Percentiles rank a stretch among this genome's conserved stretches.
These are phyloP conservation scores for Adrianichthys oophorus DNA, from an alignment of 2,797 vertebrate species.

Conservation along the genomic window DNA sequence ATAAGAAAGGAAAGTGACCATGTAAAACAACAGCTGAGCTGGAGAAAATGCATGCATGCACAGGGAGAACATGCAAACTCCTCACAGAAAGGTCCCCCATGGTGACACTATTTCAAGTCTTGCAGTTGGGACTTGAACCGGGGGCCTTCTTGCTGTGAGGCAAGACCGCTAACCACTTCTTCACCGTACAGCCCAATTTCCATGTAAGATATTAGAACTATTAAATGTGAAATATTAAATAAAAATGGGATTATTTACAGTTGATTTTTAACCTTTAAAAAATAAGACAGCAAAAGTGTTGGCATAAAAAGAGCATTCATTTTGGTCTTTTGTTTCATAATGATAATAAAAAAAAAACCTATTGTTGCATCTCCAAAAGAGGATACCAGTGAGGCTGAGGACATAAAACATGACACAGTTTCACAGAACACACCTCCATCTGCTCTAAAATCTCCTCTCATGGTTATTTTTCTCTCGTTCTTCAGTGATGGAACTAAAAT, in stretches of 20 bases:
- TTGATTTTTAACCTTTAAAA: conserved; percentile 3
- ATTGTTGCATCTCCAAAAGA: conserved; percentile 34
- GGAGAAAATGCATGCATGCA: too few species aligned
- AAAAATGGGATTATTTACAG: too few species aligned
- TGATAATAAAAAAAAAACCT: conserved; percentile 46
- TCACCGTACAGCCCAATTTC: conserved; percentile 20
- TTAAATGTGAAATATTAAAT: too few species aligned
- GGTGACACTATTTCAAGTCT: too few species aligned
- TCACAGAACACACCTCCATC: conserved; percentile 11
- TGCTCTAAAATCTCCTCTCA: conserved; percentile 12
- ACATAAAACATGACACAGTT: conserved; percentile 23
- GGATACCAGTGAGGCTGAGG: conserved; percentile 24
- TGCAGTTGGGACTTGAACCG: too few species aligned
- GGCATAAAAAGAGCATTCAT: conserved; percentile 44
- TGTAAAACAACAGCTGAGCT: too few species aligned
- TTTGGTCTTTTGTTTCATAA: conserved; percentile 50
- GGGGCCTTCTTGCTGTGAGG: too few species aligned
- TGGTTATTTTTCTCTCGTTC: conserved; percentile 8
- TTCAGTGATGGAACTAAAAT: conserved; percentile 15
- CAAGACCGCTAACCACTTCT: background rate
- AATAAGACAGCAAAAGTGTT: conserved; percentile 12
- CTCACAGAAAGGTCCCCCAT: too few species aligned
- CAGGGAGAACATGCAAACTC: too few species aligned
- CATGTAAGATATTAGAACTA: too few species aligned
- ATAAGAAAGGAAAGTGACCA: conserved; percentile 2